A percentile compares a stretch with the other conserved stretches of the same genome.
These are phyloP conservation scores for Vipera latastei DNA, from an alignment of 2,797 vertebrate species.

Conservation along the genomic window DNA sequence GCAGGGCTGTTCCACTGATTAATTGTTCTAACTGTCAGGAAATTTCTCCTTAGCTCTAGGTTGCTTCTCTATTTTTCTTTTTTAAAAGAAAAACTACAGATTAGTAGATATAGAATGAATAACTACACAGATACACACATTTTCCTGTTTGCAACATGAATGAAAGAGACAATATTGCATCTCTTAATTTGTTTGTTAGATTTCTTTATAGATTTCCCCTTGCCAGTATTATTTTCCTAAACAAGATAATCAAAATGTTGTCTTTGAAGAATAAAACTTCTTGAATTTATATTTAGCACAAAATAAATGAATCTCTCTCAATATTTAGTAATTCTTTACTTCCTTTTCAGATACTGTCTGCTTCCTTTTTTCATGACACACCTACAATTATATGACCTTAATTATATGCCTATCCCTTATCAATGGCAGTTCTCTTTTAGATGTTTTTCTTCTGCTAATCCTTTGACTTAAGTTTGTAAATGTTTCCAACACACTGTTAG, in stretches of 20 bases:
- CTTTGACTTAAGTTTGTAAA: background rate
- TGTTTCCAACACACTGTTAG: background rate
- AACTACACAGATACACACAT: background rate
- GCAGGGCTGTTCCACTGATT: too few relatives aligned
- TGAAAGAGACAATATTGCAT: background rate
- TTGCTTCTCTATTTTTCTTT: too few relatives aligned
- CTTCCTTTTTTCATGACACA: background rate
- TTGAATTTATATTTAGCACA: background rate
- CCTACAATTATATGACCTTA: background rate
- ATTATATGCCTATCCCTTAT: background rate
- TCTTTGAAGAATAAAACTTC: background rate
- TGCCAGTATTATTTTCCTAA: background rate
- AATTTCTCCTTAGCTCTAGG: too few relatives aligned
- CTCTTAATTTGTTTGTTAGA: background rate
- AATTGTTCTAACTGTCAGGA: too few relatives aligned
- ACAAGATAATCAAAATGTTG: background rate
- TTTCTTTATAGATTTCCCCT: background rate
- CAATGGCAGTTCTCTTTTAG: background rate
- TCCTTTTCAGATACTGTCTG: background rate
- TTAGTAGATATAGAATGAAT: background rate
- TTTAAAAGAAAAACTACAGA: background rate
- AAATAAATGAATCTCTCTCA: background rate
- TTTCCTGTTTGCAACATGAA: background rate
- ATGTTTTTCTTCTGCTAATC: background rate
- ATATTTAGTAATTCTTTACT: background rate